Percentiles rank a stretch among this genome's conserved stretches.
Conservation (phyloP, 2,888 invertebrate genomes). For the Drosophila antonietae region DNA sequence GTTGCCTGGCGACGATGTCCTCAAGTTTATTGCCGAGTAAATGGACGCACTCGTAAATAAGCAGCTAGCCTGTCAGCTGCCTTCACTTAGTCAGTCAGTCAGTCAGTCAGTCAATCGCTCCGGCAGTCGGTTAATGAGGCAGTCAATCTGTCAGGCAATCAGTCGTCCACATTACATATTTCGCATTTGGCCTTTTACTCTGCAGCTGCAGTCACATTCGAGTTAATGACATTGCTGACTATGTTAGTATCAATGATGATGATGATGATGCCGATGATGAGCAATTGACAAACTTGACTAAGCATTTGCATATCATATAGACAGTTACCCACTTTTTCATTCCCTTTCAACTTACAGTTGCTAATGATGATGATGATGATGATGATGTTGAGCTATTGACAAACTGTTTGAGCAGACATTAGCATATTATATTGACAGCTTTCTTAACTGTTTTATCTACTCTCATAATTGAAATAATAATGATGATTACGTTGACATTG, state of each 20-base stretch:
- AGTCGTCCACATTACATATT: constrained; percentile 7
- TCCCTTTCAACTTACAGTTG: too few species aligned
- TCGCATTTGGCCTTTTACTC: constrained; percentile 26
- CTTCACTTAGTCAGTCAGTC: constrained; percentile 4
- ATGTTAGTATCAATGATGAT: constrained; percentile 8
- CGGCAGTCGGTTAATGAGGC: neutral
- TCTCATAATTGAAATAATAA: neutral
- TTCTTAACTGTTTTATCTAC: neutral
- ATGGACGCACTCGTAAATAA: constrained; percentile 43
- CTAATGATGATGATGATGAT: neutral
- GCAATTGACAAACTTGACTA: neutral
- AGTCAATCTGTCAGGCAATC: constrained; percentile 2
- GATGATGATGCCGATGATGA: neutral
- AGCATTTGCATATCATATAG: neutral
- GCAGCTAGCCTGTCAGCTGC: constrained; percentile 8
- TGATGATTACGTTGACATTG: neutral
- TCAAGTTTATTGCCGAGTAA: constrained; percentile 47
- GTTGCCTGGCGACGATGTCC: constrained; percentile 36
- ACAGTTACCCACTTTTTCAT: neutral
- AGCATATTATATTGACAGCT: neutral
- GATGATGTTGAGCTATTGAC: neutral
- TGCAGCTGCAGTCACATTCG: constrained; percentile 13
- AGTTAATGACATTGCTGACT: constrained; percentile 3
- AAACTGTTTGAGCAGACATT: neutral
- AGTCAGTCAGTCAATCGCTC: neutral